Conservation (phyloP, 2,113 vertebrate genomes). For the Camelus bactrianus region DNA sequence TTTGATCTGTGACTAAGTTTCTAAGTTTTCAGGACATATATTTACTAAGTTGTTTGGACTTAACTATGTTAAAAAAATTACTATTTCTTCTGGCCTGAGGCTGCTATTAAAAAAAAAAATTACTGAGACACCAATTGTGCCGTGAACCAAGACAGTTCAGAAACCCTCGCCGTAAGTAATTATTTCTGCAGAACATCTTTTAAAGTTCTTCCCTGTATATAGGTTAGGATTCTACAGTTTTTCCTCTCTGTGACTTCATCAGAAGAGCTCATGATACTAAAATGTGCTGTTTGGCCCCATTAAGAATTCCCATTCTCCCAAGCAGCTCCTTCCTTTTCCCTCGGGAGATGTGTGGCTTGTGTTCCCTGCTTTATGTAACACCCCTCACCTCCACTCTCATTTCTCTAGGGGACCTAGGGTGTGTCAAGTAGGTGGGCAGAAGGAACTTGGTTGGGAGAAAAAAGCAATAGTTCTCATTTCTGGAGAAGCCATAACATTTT, state of each 20-base stretch:
- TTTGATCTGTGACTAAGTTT: background rate
- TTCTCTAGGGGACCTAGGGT: background rate
- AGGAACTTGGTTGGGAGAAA: background rate
- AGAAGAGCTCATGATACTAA: background rate
- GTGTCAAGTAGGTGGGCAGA: background rate
- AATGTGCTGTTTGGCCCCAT: background rate
- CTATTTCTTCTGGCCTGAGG: background rate
- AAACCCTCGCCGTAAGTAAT: background rate
- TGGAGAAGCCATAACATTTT: background rate
- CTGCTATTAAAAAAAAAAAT: background rate
- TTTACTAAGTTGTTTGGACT: background rate
- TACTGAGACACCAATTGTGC: background rate
- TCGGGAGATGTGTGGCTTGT: background rate
- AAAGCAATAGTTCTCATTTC: background rate
- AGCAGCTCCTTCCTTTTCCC: background rate
- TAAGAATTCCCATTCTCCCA: background rate
- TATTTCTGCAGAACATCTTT: slow-evolving; percentile 14
- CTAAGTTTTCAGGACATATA: background rate
- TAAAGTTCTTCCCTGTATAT: background rate
- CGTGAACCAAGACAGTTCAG: background rate
- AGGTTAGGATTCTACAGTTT: background rate
- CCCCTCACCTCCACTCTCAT: background rate
- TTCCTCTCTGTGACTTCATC: background rate
- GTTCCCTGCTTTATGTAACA: background rate
- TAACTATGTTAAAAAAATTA: background rate